Percentiles rank a stretch among this genome's conserved stretches.
phyloP scores from a whole-genome alignment of 2,888 invertebrate genomes.

The Unio delphinus region DNA sequence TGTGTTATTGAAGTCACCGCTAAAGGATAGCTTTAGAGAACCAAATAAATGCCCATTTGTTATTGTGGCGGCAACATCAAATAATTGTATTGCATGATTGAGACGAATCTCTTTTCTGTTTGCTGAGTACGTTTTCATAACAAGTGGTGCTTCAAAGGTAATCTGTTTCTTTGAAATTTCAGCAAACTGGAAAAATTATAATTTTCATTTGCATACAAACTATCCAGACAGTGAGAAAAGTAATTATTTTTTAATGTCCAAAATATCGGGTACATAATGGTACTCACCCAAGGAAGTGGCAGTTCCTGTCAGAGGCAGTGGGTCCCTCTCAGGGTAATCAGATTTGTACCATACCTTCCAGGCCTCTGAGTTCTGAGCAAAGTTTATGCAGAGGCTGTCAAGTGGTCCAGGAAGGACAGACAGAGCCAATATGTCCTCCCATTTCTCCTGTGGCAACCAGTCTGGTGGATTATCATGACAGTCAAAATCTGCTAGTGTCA shows the following conservation, averaged over 20 bases:
- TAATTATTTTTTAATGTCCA: not conserved
- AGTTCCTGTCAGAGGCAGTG: conserved; percentile 45
- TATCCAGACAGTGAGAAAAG: not conserved
- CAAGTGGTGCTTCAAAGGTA: too few species aligned
- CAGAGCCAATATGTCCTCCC: conserved; percentile 69
- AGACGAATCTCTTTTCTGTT: too few species aligned
- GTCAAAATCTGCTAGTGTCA: conserved; percentile 67
- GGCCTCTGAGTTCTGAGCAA: conserved; percentile 57
- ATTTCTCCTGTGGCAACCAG: conserved; percentile 67
- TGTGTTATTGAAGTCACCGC: too few species aligned
- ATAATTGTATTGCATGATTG: too few species aligned
- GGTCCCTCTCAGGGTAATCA: conserved; percentile 57
- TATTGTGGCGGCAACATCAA: too few species aligned
- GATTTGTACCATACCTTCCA: conserved; percentile 67
- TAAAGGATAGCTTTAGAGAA: too few species aligned
- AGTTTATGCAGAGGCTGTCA: conserved; percentile 66
- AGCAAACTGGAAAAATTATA: too few species aligned
- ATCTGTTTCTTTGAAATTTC: too few species aligned
- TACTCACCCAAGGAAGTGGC: conserved; percentile 33
- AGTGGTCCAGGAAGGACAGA: conserved; percentile 69
- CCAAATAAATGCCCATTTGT: too few species aligned
- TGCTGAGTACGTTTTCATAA: too few species aligned
- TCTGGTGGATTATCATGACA: conserved; percentile 58
- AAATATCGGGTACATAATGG: not conserved
- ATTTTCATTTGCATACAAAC: too few species aligned